phyloP scores from a whole-genome alignment of 2,888 invertebrate genomes.

The Epinotia nisella region DNA sequence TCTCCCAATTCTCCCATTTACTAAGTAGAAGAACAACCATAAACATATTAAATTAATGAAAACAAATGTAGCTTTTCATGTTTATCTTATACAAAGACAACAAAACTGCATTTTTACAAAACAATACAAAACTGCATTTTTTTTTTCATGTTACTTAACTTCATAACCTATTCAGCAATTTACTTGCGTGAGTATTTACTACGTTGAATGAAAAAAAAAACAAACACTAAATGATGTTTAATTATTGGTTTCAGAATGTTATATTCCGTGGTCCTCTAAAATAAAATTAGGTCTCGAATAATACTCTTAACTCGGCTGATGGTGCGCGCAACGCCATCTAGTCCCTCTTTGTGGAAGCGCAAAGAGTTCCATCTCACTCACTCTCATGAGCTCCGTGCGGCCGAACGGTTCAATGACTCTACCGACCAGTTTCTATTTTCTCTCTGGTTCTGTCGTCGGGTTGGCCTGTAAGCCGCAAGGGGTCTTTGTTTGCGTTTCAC shows the following conservation, averaged over 20 bases:
- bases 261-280: constrained; percentile 4
- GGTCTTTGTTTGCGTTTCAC: constrained; percentile 85
- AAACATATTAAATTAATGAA: neutral
- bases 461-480: constrained; percentile 72
- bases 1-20: constrained; percentile 28
- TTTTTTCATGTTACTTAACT: too few relatives aligned
- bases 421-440: constrained; percentile 84
- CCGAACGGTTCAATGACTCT: constrained; percentile 84
- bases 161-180: too few relatives aligned
- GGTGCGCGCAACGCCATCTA: constrained; percentile 63
- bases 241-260: neutral
- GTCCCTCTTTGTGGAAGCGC: constrained; percentile 47
- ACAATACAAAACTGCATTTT: too few relatives aligned
- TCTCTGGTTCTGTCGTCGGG: constrained; percentile 83
- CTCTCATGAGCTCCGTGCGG: constrained; percentile 68
- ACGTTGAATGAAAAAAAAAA: too few relatives aligned
- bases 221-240: too few relatives aligned
- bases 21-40: neutral
- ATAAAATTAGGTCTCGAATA: constrained; percentile 61
- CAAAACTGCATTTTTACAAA: too few relatives aligned
- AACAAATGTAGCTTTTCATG: too few relatives aligned
- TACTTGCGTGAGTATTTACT: too few relatives aligned
- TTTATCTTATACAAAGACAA: too few relatives aligned
- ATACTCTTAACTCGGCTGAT: constrained; percentile 49
- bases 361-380: constrained; percentile 69